Percentiles rank a stretch among this genome's conserved stretches.
Conservation (phyloP, 2,797 vertebrate genomes). For the Halcyon leucocephala region DNA sequence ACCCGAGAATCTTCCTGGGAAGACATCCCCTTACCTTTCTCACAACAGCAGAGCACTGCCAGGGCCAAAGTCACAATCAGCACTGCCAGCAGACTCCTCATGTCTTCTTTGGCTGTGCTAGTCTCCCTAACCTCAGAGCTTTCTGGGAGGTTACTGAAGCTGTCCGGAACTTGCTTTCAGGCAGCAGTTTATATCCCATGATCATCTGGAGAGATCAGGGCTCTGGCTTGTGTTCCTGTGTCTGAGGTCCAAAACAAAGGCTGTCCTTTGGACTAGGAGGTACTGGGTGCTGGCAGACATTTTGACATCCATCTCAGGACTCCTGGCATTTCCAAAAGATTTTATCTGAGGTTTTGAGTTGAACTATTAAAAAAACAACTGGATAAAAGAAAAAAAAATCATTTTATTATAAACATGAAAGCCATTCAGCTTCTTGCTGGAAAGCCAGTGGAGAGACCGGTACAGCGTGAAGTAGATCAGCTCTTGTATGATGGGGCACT, state of each 20-base stretch:
- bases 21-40: constrained; percentile 59
- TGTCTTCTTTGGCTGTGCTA: background rate
- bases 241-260: constrained; percentile 47
- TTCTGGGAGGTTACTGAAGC: constrained; percentile 21
- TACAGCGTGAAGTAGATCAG: background rate
- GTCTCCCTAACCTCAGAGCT: background rate
- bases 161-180: background rate
- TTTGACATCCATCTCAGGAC: background rate
- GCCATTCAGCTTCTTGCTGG: background rate
- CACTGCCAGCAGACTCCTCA: constrained; percentile 38
- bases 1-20: background rate
- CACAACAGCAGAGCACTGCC: constrained; percentile 36
- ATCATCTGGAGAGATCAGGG: background rate
- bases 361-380: background rate
- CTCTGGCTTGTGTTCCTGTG: constrained; percentile 15
- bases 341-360: constrained; percentile 4
- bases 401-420: constrained; percentile 9
- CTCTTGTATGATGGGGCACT: background rate
- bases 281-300: constrained; percentile 12
- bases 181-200: constrained; percentile 58
- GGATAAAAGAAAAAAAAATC: background rate
- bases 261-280: background rate
- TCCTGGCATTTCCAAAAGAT: constrained; percentile 24
- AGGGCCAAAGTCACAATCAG: constrained; percentile 26
- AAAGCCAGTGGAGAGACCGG: background rate